These are phyloP conservation scores for Caenorhabditis macrosperma DNA, from an alignment of 2,888 invertebrate genomes.

Conservation along the genomic window DNA sequence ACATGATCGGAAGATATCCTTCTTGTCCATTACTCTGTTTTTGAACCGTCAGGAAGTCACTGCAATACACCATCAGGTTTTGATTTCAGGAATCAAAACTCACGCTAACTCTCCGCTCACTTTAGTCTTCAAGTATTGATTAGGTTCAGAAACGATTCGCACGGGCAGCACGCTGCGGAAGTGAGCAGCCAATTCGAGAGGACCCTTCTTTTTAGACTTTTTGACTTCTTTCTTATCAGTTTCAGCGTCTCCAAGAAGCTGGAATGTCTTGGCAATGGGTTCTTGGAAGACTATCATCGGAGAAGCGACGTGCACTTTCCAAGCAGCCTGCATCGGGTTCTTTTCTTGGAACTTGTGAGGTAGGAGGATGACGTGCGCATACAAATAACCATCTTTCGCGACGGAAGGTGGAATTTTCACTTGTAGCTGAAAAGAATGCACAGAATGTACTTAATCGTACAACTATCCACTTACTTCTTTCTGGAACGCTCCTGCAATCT, in stretches of 20 bases:
- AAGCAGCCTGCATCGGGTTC: constrained; percentile 64
- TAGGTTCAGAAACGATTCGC: constrained; percentile 56
- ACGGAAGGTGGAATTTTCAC: constrained; percentile 85
- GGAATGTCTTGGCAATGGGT: constrained; percentile 79
- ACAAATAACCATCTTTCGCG: constrained; percentile 88
- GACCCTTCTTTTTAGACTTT: constrained; percentile 11
- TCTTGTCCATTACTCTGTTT: not conserved
- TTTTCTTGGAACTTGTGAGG: constrained; percentile 78
- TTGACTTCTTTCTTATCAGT: not conserved
- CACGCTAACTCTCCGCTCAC: constrained; percentile 56
- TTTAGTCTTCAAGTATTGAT: constrained; percentile 44
- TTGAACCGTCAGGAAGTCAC: constrained; percentile 50
- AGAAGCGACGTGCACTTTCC: constrained; percentile 63
- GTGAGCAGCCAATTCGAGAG: constrained; percentile 46
- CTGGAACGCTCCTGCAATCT: constrained; percentile 48
- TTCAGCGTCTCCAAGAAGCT: constrained; percentile 61
- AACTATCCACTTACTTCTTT: constrained; percentile 19
- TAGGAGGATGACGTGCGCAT: constrained; percentile 86
- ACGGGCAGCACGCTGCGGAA: constrained; percentile 60
- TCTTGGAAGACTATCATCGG: constrained; percentile 72
- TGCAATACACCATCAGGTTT: constrained; percentile 17
- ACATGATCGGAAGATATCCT: constrained; percentile 88
- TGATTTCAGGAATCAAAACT: not conserved
- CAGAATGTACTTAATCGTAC: not conserved
- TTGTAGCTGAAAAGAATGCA: constrained; percentile 81